A percentile compares a stretch with the other conserved stretches of the same genome.
Evolutionary conservation across 2,888 invertebrate species (phyloP).

Genomic region (Latrodectus hesperus): DNA sequence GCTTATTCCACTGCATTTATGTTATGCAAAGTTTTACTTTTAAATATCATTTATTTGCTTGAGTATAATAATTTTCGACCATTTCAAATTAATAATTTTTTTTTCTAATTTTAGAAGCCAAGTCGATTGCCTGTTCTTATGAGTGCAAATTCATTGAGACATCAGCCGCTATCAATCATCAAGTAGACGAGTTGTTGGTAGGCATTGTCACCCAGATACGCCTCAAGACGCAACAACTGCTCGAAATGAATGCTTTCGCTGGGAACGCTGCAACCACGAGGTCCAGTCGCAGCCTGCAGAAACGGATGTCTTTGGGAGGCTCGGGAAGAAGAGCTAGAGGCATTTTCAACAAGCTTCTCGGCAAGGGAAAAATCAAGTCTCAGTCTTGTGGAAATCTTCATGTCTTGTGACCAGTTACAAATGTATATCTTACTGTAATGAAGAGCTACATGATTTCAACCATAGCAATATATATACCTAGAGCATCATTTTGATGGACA

Average conservation of each 20-base stretch:
- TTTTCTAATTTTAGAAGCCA: conserved; percentile 85
- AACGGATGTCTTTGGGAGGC: conserved; percentile 44
- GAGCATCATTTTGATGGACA: too few species aligned
- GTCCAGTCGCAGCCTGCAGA: conserved; percentile 16
- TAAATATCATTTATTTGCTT: too few species aligned
- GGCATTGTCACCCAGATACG: conserved; percentile 94
- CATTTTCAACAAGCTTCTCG: conserved; percentile 55
- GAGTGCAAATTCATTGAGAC: conserved; percentile 98
- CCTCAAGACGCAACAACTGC: conserved; percentile 77
- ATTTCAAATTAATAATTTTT: not conserved
- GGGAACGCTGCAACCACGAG: not conserved
- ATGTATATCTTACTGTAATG: not conserved
- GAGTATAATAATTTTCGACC: not conserved
- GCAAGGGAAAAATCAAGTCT: conserved; percentile 84
- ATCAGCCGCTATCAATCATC: conserved; percentile 96
- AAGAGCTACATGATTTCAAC: too few species aligned
- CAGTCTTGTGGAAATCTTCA: conserved; percentile 94
- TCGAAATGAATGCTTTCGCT: conserved; percentile 43
- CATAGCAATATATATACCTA: too few species aligned
- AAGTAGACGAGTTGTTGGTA: conserved; percentile 95
- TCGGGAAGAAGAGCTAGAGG: conserved; percentile 28
- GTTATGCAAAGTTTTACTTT: too few species aligned
- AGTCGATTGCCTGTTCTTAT: conserved; percentile 90
- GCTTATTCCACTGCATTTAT: too few species aligned
- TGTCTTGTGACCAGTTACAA: conserved; percentile 82